Percentiles rank a stretch among this genome's conserved stretches.
These are phyloP conservation scores for Shargacucullia verbasci DNA, from an alignment of 2,888 invertebrate genomes.

Conservation along the genomic window DNA sequence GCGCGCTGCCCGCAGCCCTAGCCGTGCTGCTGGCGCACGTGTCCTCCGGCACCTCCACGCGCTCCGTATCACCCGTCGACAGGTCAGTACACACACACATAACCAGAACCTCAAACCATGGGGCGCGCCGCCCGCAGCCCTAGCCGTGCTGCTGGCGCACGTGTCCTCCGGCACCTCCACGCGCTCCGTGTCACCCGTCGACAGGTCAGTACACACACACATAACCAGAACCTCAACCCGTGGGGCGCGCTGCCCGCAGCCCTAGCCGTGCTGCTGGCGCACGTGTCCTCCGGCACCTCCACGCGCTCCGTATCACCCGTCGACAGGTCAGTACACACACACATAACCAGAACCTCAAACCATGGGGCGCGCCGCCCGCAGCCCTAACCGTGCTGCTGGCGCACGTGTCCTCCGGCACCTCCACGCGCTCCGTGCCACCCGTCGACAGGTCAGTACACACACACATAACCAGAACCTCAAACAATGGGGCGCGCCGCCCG, in stretches of 20 bases:
- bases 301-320: slow-evolving; percentile 90
- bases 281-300: slow-evolving; percentile 88
- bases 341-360: slow-evolving; percentile 71
- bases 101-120: slow-evolving; percentile 77
- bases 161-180: slow-evolving; percentile 89
- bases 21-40: slow-evolving; percentile 83
- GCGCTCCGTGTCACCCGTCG: slow-evolving; percentile 90
- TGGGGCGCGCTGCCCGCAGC: slow-evolving; percentile 73
- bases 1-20: slow-evolving; percentile 68
- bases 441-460: slow-evolving; percentile 79
- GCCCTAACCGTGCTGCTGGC: slow-evolving; percentile 79
- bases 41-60: slow-evolving; percentile 88
- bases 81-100: slow-evolving; percentile 58
- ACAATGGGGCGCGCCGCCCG: slow-evolving; percentile 57
- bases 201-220: slow-evolving; percentile 68
- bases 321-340: slow-evolving; percentile 74
- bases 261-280: slow-evolving; percentile 79
- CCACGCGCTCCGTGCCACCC: slow-evolving; percentile 90
- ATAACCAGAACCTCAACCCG: slow-evolving; percentile 73
- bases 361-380: slow-evolving; percentile 72
- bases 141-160: slow-evolving; percentile 81
- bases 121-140: slow-evolving; percentile 69
- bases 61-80: slow-evolving; percentile 91
- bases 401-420: slow-evolving; percentile 88
- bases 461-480: too few species aligned